These are phyloP conservation scores for Eurytoma adleriae DNA, from an alignment of 2,888 invertebrate species.

Conservation along the genomic window DNA sequence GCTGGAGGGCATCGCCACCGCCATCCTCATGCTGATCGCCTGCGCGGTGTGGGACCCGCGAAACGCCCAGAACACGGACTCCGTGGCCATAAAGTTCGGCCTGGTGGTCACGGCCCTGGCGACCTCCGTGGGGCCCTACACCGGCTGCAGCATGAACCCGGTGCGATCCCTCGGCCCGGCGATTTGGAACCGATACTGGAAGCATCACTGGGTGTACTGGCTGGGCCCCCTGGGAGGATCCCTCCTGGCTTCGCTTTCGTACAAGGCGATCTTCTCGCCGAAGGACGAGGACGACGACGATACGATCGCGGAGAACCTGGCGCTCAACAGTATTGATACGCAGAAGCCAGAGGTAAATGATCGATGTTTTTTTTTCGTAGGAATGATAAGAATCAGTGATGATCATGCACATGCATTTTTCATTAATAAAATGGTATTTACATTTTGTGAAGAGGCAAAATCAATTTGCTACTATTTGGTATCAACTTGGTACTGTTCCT, in stretches of 20 bases:
- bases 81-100: constrained; percentile 74
- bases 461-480: no score
- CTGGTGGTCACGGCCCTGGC: constrained; percentile 73
- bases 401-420: no score
- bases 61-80: constrained; percentile 72
- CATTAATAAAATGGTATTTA: no score
- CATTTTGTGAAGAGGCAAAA: no score
- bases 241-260: constrained; percentile 66
- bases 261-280: constrained; percentile 66
- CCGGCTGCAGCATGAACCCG: constrained; percentile 85
- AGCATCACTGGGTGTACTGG: constrained; percentile 74
- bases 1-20: constrained; percentile 72
- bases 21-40: constrained; percentile 72
- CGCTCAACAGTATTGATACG: constrained; percentile 63
- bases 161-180: constrained; percentile 77
- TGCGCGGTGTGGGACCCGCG: constrained; percentile 75
- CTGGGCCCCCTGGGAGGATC: constrained; percentile 71
- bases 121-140: constrained; percentile 76
- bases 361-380: not conserved
- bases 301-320: constrained; percentile 64
- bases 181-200: constrained; percentile 73
- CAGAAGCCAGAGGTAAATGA: constrained; percentile 43
- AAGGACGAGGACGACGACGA: constrained; percentile 57
- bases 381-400: no score
- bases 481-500: no score